These are phyloP conservation scores for Streptopelia turtur DNA, from an alignment of 2,797 vertebrate genomes.

Conservation along the genomic window DNA sequence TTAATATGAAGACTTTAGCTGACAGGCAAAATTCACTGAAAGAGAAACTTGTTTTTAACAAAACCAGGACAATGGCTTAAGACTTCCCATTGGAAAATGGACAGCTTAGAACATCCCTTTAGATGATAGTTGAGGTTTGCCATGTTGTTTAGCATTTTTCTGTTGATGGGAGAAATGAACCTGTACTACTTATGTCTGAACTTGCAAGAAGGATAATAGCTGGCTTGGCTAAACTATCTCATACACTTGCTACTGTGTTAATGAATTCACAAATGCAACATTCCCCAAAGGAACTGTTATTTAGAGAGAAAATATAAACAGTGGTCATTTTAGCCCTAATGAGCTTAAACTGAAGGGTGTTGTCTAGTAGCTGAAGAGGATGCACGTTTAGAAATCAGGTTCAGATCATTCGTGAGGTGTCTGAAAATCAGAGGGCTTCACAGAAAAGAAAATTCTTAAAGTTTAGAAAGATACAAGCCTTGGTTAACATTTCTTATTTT, in stretches of 20 bases:
- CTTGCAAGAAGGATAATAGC: background rate
- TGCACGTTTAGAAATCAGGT: background rate
- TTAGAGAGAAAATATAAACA: background rate
- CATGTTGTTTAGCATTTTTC: background rate
- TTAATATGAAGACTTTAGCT: too few relatives aligned
- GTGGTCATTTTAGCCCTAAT: background rate
- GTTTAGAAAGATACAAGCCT: background rate
- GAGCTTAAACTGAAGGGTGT: background rate
- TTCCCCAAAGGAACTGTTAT: background rate
- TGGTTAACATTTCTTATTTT: background rate
- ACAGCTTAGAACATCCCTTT: background rate
- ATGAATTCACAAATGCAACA: background rate
- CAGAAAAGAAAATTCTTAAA: background rate
- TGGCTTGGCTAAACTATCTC: background rate
- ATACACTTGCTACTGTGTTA: background rate
- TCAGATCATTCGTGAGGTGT: background rate
- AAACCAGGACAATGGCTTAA: too few relatives aligned
- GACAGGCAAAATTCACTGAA: too few relatives aligned
- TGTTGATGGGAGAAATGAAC: background rate
- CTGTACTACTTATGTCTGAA: background rate
- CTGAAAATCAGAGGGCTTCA: background rate
- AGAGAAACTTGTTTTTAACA: too few relatives aligned
- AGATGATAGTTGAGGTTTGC: background rate
- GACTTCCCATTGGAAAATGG: background rate
- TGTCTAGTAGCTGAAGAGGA: background rate